Conservation (phyloP, 2,797 vertebrate genomes). For the Acestrorhynchus altus region DNA sequence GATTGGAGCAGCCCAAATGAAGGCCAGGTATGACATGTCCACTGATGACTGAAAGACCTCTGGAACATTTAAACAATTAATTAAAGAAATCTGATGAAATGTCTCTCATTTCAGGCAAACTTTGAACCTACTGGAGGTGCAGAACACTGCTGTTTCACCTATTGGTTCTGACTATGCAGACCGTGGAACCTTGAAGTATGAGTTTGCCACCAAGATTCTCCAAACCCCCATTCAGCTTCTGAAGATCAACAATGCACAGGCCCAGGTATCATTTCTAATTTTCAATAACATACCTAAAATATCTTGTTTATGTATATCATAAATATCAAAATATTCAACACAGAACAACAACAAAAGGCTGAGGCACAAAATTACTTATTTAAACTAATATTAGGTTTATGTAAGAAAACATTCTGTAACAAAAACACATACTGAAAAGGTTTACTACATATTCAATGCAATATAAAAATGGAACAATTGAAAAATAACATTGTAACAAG, state of each 20-base stretch:
- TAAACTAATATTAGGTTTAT: no score
- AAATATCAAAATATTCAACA: no score
- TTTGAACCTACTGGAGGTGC: conserved; percentile 70
- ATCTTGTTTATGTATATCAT: no score
- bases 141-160: conserved; percentile 43
- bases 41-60: not conserved
- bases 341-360: no score
- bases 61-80: not conserved
- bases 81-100: not conserved
- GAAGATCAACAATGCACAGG: conserved; percentile 69
- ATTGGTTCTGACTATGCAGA: conserved; percentile 70
- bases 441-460: no score
- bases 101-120: conserved; percentile 75
- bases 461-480: no score
- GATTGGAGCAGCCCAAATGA: conserved; percentile 79
- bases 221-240: conserved; percentile 70
- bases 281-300: not conserved
- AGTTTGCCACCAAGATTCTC: conserved; percentile 77
- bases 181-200: conserved; percentile 79
- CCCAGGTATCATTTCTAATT: conserved; percentile 67
- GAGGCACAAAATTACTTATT: no score
- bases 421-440: no score
- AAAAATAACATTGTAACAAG: no score
- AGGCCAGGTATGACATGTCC: conserved; percentile 78
- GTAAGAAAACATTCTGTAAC: no score